Base-by-base conservation (phyloP, 2,113 vertebrate species). In the Hydrochoerus hydrochaeris region DNA sequence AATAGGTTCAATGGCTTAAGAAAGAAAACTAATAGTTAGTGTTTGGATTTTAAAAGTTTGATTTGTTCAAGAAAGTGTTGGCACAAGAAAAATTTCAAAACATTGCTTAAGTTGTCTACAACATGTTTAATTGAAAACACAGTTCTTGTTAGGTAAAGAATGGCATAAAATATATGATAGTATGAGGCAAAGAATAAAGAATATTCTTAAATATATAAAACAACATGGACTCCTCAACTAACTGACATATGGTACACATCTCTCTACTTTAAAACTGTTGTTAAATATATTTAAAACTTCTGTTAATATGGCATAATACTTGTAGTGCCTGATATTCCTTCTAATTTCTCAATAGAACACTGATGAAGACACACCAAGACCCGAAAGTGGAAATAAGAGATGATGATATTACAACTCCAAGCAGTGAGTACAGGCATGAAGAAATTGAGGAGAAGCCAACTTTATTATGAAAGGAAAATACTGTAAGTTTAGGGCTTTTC, bases 1-100 rank as follows among this genome's bases (percentile, higher is more conserved):
- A 14, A 17, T 0, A 90, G 75, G 20, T 46, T 97, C 87, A 90
- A 46, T 24, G 20, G 54, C 97, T 98, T 94, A 93, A 62, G 80
- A 92, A 77, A 97, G 35, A 83, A 73, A 96, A 35, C 12, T 49
- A 82, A 94, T 71, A 67, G 52, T 96, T 93, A 97, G 38, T 54
- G 32, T 92, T 87, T 84, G 41, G 65, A 94, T 89, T 83, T 96
- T 89, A 91, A 96, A 84, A 92, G 38, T 24, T 85, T 69, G 73
- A 54, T n/a, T 90, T 44, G 17, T 85, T 52, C 52, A 91, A 88
- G 20, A 95, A 94, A 58, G 24, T 73, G 88, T 83, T 81, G 83
- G 24, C 26, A 71, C 44, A 97, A 92, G 94, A 65, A 93, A 81
- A 57, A 92, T 75, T 86, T 95, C 54, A 69, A 94, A 93, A 90